phyloP scores from a whole-genome alignment of 2,113 vertebrate species.

The Solea senegalensis region DNA sequence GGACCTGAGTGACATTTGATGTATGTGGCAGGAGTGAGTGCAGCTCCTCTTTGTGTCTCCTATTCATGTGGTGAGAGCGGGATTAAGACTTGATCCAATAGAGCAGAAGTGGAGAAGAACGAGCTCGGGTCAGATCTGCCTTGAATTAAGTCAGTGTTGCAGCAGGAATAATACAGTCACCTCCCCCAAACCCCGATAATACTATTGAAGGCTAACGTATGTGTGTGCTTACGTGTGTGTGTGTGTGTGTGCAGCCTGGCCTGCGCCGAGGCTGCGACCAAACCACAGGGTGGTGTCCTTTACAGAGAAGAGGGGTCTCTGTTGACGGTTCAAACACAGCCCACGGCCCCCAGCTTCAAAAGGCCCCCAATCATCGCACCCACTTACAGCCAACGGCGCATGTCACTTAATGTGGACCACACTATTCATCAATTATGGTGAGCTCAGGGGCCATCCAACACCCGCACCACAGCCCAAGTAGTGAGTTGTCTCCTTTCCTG shows the following conservation, averaged over 20 bases:
- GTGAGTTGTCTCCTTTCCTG: slow-evolving; percentile 74
- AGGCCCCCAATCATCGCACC: slow-evolving; percentile 69
- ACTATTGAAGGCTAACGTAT: slow-evolving; percentile 41
- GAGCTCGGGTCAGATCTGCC: slow-evolving; percentile 72
- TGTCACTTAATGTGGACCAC: slow-evolving; percentile 79
- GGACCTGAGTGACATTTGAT: slow-evolving; percentile 74
- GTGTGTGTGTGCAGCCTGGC: slow-evolving; percentile 46
- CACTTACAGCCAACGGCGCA: slow-evolving; percentile 77
- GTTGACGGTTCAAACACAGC: slow-evolving; percentile 74
- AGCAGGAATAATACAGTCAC: slow-evolving; percentile 76
- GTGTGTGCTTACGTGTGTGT: slow-evolving; percentile 29
- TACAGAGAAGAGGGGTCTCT: slow-evolving; percentile 74
- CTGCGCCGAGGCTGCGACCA: slow-evolving; percentile 61
- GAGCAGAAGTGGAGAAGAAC: slow-evolving; percentile 61
- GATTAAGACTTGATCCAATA: slow-evolving; percentile 75
- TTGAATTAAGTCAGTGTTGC: slow-evolving; percentile 78
- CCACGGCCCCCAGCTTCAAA: slow-evolving; percentile 72
- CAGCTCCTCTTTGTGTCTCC: slow-evolving; percentile 62
- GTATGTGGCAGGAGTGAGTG: slow-evolving; percentile 58
- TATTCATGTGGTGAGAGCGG: slow-evolving; percentile 77
- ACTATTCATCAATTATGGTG: slow-evolving; percentile 80
- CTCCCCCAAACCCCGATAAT: slow-evolving; percentile 59
- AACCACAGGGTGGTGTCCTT: slow-evolving; percentile 79
- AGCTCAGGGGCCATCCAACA: slow-evolving; percentile 59
- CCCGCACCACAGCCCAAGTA: slow-evolving; percentile 57